Base-by-base conservation (phyloP, 2,888 invertebrate species). In the Spialia ferax region DNA sequence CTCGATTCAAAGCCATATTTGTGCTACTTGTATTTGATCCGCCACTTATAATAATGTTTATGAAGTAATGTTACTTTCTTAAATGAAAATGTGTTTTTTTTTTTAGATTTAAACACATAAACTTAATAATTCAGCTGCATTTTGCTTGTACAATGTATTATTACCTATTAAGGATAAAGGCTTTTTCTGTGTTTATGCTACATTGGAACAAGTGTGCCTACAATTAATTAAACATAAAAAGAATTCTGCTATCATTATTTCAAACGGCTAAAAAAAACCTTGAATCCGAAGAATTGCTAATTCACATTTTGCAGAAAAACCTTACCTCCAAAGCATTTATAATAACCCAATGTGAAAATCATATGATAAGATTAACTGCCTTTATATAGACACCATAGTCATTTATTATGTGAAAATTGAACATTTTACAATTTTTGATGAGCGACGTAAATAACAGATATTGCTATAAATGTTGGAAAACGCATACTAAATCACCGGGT, bases 401-500 rank as follows among this genome's bases (percentile, higher is more conserved):
- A 10, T 50, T 23, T 50, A 22, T 23, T 50, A 50, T 48, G 20
- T 45, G 38, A 20, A 56, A 63, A 63, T 60, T 26, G 29, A 18
- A 22, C 50, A 23, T 52, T 52, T n/a, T 52, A 22, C 32, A 18
- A 32, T 32, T 62, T 35, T 62, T 52, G 52, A 62, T 29, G 35
- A 23, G 35, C n/a, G 38, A 22, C 35, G 35, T 62, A 52, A 62
- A 62, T 38, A 38, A 63, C 55, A n/a, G 48, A 26, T 55, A 55
- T 55, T 55, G 35, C 26, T 7, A 22, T 62, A 52, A 62, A 62
- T 52, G 50, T 62, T 52, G 15, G 29, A 45, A 45, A 23, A 38
- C 26, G 42, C 55, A 18, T 22, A 71, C 56, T 72, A 72, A 72
- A 73, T 72, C 73, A 71, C 63, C 66, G 22, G 32, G 22, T 35